phyloP scores from a whole-genome alignment of 2,113 vertebrate species.

The Uropsilus gracilis region DNA sequence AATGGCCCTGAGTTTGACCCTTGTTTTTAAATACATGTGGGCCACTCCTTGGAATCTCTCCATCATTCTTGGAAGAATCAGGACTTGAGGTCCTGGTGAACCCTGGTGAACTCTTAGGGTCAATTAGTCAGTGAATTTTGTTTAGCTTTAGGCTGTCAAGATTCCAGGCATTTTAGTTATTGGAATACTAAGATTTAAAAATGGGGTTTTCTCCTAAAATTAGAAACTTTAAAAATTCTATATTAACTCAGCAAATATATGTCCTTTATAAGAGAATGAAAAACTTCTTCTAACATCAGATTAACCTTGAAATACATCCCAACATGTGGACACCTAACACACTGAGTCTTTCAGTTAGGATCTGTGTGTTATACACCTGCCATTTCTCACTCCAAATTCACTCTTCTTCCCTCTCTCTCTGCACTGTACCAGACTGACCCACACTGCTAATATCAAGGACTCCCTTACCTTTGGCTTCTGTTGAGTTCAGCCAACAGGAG shows the following conservation, averaged over 20 bases:
- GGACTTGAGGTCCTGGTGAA: not conserved
- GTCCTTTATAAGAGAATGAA: not conserved
- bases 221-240: not conserved
- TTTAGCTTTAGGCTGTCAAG: not conserved
- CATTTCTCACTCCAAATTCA: not conserved
- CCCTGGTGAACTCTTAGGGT: not conserved
- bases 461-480: not conserved
- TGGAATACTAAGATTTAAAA: constrained; percentile 6
- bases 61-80: not conserved
- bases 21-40: constrained; percentile 21
- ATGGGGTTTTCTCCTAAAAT: not conserved
- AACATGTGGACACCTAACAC: not conserved
- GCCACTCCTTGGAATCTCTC: not conserved
- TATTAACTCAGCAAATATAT: not conserved
- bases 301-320: not conserved
- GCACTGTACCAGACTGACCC: not conserved
- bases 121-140: not conserved
- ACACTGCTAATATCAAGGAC: not conserved
- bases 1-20: not conserved
- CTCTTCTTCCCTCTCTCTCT: not conserved
- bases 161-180: not conserved
- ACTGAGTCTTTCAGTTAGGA: not conserved
- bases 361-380: not conserved
- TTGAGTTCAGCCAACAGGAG: not conserved
- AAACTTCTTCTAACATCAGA: not conserved